Evolutionary conservation across 2,113 vertebrate species (phyloP), one percentile per base, ranked within the genome.

Genomic region (Labrus mixtus): DNA sequence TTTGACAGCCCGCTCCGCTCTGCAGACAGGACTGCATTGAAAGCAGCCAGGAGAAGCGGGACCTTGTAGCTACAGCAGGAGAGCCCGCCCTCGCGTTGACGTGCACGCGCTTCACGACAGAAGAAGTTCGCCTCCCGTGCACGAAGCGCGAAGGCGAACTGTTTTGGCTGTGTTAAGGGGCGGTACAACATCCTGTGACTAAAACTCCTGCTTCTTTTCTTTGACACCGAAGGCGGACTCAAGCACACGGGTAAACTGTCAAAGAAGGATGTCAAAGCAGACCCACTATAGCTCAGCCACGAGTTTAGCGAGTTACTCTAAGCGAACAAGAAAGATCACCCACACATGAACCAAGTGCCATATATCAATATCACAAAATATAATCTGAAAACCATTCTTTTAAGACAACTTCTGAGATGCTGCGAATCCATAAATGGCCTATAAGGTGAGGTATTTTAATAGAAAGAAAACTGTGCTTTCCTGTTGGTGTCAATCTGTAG

Each of bases 11-110:
- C 79, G 77, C 89, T 86, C 89, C 50, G 84, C 82, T 88, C 89
- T 58, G 89, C 92, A 92, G 83, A 87, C 92, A 82, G 89, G 84
- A 87, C 93, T 89, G 92, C 92, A 91, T 90, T 86, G 90, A 88
- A 86, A 81, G 90, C 87, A 87, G 90, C 77, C 78, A 43, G 84
- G 51, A 61, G 87, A 89, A 91, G 90, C 86, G 91, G 92, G 90
- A 93, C 87, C 89, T 87, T 91, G 86, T 84, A 89, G 89, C 76
- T 79, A 48, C 84, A 65, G 78, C 79, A 68, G 73, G 73, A 68
- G 79, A 84, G 84, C 87, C 83, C 88, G 83, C 92, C 83, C 87
- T 81, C 84, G 37, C 84, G 81, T 88, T 88, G 87, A 53, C 57
- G 84, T 88, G 66, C 17, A 7, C 48, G 48, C 81, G 78, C 51